A percentile compares a stretch with the other conserved stretches of the same genome.
These are phyloP conservation scores for Aurelia coerulea DNA, from an alignment of 30 jellyfish, hydroid and myxozoan genomes.

Conservation along the genomic window DNA sequence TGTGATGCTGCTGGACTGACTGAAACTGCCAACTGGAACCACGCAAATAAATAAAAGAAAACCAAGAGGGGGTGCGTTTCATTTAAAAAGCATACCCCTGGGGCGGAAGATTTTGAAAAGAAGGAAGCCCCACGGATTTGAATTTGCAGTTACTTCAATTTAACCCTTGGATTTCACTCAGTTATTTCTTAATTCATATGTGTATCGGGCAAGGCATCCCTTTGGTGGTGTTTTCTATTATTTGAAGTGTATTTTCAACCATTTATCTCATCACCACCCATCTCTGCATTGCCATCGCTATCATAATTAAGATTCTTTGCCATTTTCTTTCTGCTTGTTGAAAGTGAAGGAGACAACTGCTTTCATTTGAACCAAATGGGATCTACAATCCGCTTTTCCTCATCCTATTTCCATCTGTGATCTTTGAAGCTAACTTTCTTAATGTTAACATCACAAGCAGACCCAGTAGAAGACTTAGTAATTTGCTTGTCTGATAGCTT, in stretches of 20 bases:
- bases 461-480: constrained; percentile 13
- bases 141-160: neutral
- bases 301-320: neutral
- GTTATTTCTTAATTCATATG: neutral
- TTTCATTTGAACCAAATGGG: neutral
- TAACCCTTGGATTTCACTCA: neutral
- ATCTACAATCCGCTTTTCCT: constrained; percentile 21
- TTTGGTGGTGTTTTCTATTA: neutral
- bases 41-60: too few species aligned
- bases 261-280: constrained; percentile 9
- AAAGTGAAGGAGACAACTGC: constrained; percentile 31
- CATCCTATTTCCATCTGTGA: constrained; percentile 7
- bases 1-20: too few species aligned
- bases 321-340: constrained; percentile 9
- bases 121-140: too few species aligned
- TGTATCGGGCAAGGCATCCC: constrained; percentile 12
- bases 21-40: too few species aligned
- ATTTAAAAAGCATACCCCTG: too few species aligned
- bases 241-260: neutral
- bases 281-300: constrained; percentile 2
- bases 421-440: constrained; percentile 5
- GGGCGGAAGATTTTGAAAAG: too few species aligned
- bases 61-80: too few species aligned
- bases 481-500: constrained; percentile 19
- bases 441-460: constrained; percentile 15